Conservation (phyloP, 2,797 vertebrate species). For the Austrolebias charrua region DNA sequence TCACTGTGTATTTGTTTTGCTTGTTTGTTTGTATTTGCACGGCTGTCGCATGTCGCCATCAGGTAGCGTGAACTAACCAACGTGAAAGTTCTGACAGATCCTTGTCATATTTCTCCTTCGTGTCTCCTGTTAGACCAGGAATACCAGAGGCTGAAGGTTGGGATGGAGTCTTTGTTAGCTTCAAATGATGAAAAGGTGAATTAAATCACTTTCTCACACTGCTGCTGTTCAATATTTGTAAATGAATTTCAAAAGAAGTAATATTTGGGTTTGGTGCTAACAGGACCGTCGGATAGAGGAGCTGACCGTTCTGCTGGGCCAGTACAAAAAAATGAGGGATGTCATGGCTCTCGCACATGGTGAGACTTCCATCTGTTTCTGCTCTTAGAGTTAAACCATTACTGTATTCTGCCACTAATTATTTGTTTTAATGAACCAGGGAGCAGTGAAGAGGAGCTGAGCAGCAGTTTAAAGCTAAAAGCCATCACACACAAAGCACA, state of each 20-base stretch:
- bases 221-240: rapidly evolving
- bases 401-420: constrained; percentile 12
- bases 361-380: constrained; percentile 34
- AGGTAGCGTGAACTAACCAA: constrained; percentile 20
- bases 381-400: background rate
- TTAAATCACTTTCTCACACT: background rate
- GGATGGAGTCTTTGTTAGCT: constrained; percentile 90
- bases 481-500: constrained; percentile 79
- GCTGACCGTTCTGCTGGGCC: constrained; percentile 83
- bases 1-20: constrained; percentile 55
- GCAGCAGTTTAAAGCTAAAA: constrained; percentile 78
- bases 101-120: constrained; percentile 3
- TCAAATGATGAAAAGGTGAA: constrained; percentile 95
- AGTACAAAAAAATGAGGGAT: constrained; percentile 90
- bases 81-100: background rate
- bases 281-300: constrained; percentile 96
- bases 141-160: constrained; percentile 90
- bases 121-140: constrained; percentile 86
- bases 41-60: constrained; percentile 48
- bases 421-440: constrained; percentile 66
- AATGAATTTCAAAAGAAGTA: background rate
- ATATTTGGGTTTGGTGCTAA: background rate
- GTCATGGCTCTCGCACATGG: constrained; percentile 69
- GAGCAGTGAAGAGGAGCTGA: constrained; percentile 88
- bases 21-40: constrained; percentile 52